Conservation (phyloP, 2,797 vertebrate species). For the Melanogrammus aeglefinus region DNA sequence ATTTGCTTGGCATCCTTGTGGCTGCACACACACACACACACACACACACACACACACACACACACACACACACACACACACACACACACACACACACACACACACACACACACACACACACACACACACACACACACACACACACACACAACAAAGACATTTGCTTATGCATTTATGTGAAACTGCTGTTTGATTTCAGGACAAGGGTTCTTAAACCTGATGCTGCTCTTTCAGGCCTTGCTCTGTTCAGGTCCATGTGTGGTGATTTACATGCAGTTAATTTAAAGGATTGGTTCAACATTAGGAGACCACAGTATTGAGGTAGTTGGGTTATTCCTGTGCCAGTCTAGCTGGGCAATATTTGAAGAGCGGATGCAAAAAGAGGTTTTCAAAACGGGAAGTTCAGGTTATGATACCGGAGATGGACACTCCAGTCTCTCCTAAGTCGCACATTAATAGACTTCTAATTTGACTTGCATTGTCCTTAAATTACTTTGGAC, state of each 20-base stretch:
- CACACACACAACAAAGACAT: slow-evolving; percentile 1
- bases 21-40: neutral
- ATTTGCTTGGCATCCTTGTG: slow-evolving; percentile 25
- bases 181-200: neutral
- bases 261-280: neutral
- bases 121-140: slow-evolving; percentile 9
- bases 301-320: neutral
- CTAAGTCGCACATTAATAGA: neutral
- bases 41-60: slow-evolving; percentile 1
- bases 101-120: slow-evolving; percentile 3
- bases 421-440: neutral
- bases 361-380: neutral
- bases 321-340: neutral
- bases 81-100: slow-evolving; percentile 6
- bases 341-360: neutral
- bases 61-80: slow-evolving; percentile 6
- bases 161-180: slow-evolving; percentile 22
- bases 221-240: neutral
- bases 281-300: slow-evolving; percentile 3
- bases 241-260: neutral
- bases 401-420: neutral
- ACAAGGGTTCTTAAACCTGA: neutral
- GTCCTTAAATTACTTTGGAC: neutral
- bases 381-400: neutral
- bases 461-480: neutral